Evolutionary conservation across 1,140 invertebrate species (phyloP).

Genomic region (Wasmannia auropunctata): DNA sequence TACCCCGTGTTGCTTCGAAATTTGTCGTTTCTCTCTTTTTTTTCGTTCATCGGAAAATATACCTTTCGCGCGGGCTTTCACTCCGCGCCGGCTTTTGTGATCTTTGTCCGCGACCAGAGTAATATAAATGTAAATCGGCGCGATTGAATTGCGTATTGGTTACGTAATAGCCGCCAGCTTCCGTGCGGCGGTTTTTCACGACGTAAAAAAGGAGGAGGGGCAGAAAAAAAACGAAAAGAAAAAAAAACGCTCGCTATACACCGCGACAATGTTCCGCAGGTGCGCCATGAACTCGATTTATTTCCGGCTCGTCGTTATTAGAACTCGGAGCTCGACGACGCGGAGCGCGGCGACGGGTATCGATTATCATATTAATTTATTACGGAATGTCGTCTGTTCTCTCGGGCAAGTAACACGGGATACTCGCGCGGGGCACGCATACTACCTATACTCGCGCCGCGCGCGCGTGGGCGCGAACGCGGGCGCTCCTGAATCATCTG

Average conservation of each 20-base stretch:
- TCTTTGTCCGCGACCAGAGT: not conserved
- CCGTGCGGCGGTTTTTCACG: slow-evolving; percentile 21
- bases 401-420: not conserved
- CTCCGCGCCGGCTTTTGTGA: slow-evolving; percentile 35
- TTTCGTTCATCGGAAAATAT: slow-evolving; percentile 2
- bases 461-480: slow-evolving; percentile 57
- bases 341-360: slow-evolving; percentile 18
- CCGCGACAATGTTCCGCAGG: slow-evolving; percentile 31
- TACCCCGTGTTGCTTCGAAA: not conserved
- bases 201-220: not conserved
- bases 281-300: slow-evolving; percentile 16
- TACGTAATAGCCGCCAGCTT: not conserved
- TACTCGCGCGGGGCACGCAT: slow-evolving; percentile 39
- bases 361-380: slow-evolving; percentile 66
- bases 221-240: not conserved
- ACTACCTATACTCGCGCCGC: too few relatives aligned
- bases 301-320: slow-evolving; percentile 17
- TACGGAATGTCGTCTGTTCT: slow-evolving; percentile 43
- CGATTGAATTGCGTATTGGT: slow-evolving; percentile 28
- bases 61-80: slow-evolving; percentile 34
- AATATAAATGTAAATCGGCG: slow-evolving; percentile 47
- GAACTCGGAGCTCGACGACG: not conserved
- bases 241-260: not conserved
- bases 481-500: slow-evolving; percentile 49
- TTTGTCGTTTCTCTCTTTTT: not conserved